Base-by-base conservation (phyloP, 2,888 invertebrate genomes). In the Abrostola tripartita region DNA sequence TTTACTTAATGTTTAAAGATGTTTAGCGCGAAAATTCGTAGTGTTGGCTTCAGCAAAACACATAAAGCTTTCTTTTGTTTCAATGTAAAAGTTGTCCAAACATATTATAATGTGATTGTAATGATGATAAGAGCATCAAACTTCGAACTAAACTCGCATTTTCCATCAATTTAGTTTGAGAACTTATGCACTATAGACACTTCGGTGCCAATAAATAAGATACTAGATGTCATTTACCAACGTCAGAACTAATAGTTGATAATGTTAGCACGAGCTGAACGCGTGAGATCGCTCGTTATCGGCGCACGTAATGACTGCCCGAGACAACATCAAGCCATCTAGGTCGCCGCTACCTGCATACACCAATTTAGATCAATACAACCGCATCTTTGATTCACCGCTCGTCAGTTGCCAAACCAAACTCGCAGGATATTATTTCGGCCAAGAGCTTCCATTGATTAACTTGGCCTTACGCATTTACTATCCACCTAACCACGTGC, bases 331-430 rank as follows among this genome's bases (percentile, higher is more conserved):
- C 38, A 49, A 52, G 42, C 35, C 51, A 79, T 71, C 47, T 79
- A 68, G 77, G 78, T 77, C 78, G 11, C 67, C 52, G 65, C 63
- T 74, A 79, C 80, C 75, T 67, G 71, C 68, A 61, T 36, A 35
- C 51, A 52, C 44, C 42, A 76, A 72, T 72, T 72, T 52, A 24
- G 12, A 42, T n/a, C 14, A 65, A 12, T 47, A 51, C n/a, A 14
- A 50, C 53, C 51, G n/a, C 47, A 14, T 24, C 35, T 71, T 54
- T 52, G 52, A 59, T 51, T 38, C 37, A n/a, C 6, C 6, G 37
- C 52, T 42, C 14, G 37, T 6, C n/a, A 37, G 14, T 52, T 50
- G 10, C 10, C 12, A 36, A 57, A 5, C 12, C 44, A 8, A 47
- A 8, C 44, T 14, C 0, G 7, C 2, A 47, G 7, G 44, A 47